Conservation (phyloP, 2,888 invertebrate species). For the Stenichneumon culpator region DNA sequence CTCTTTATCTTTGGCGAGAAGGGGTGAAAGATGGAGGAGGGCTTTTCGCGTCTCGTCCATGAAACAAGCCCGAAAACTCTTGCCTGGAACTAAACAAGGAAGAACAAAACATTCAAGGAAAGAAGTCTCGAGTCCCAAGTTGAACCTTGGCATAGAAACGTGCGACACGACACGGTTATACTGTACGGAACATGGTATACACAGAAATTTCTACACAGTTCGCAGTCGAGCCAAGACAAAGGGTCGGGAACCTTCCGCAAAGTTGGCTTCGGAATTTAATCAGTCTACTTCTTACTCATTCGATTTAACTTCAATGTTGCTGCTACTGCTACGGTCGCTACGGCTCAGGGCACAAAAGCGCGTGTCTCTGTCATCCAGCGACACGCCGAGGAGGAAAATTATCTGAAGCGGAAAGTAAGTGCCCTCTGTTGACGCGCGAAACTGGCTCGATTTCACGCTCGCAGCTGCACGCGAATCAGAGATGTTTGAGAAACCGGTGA, state of each 20-base stretch:
- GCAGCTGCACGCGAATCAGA: background rate
- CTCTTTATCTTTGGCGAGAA: slow-evolving; percentile 14
- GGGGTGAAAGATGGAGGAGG: background rate
- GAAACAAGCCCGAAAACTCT: slow-evolving; percentile 57
- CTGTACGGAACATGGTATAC: slow-evolving; percentile 8
- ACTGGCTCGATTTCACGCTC: background rate
- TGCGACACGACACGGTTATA: slow-evolving; percentile 25
- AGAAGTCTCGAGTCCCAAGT: slow-evolving; percentile 48
- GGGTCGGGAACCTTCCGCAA: slow-evolving; percentile 26
- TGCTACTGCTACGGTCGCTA: slow-evolving; percentile 27
- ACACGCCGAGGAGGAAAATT: background rate
- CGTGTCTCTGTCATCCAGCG: slow-evolving; percentile 17
- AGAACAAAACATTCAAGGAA: slow-evolving; percentile 36
- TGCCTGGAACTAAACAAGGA: slow-evolving; percentile 38
- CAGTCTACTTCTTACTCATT: slow-evolving; percentile 69
- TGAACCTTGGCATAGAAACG: slow-evolving; percentile 49
- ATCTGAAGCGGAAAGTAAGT: background rate
- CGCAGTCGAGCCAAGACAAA: slow-evolving; percentile 43
- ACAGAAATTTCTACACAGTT: slow-evolving; percentile 31
- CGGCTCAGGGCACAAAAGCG: slow-evolving; percentile 31
- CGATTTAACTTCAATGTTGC: slow-evolving; percentile 63
- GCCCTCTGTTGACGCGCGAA: background rate
- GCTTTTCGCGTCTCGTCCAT: slow-evolving; percentile 34
- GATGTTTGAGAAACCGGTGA: background rate
- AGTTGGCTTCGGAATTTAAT: slow-evolving; percentile 75